These are phyloP conservation scores for Contarinia nasturtii DNA, from an alignment of 1,140 invertebrate species.

Conservation along the genomic window DNA sequence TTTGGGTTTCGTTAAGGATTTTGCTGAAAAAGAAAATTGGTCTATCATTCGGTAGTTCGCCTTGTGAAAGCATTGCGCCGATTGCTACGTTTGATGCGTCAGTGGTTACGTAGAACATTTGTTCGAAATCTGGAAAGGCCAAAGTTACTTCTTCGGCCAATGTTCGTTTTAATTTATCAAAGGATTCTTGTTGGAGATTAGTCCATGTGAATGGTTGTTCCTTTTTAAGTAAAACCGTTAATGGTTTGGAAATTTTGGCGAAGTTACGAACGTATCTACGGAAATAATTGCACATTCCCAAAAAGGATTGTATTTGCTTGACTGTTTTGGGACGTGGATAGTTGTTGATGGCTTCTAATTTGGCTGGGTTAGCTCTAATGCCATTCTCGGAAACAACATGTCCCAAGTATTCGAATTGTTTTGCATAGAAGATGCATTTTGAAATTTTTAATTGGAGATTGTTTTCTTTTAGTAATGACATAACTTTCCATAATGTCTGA, in stretches of 20 bases:
- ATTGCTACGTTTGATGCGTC: slow-evolving; percentile 8
- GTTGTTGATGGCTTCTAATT: neutral
- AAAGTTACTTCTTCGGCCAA: slow-evolving; percentile 14
- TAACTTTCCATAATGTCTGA: slow-evolving; percentile 1
- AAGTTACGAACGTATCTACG: slow-evolving; percentile 10
- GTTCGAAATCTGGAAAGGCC: slow-evolving; percentile 12
- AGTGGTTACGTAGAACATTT: slow-evolving; percentile 6
- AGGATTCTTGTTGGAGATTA: neutral
- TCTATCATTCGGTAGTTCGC: slow-evolving; percentile 4
- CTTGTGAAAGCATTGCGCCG: slow-evolving; percentile 9
- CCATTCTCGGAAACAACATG: slow-evolving; percentile 10
- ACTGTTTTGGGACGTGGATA: neutral
- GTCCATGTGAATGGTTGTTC: neutral
- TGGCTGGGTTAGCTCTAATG: neutral
- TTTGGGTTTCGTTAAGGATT: slow-evolving; percentile 13
- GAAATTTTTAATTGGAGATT: slow-evolving; percentile 6
- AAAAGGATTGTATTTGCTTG: neutral
- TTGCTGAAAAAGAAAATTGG: slow-evolving; percentile 9
- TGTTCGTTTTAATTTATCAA: neutral
- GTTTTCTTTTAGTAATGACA: slow-evolving; percentile 4
- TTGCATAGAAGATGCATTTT: neutral
- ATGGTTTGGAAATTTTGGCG: slow-evolving; percentile 6
- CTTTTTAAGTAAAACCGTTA: neutral
- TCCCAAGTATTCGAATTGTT: neutral
- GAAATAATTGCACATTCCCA: slow-evolving; percentile 10